Base-by-base conservation (phyloP, 2,888 invertebrate genomes). In the Halocaridina rubra region DNA sequence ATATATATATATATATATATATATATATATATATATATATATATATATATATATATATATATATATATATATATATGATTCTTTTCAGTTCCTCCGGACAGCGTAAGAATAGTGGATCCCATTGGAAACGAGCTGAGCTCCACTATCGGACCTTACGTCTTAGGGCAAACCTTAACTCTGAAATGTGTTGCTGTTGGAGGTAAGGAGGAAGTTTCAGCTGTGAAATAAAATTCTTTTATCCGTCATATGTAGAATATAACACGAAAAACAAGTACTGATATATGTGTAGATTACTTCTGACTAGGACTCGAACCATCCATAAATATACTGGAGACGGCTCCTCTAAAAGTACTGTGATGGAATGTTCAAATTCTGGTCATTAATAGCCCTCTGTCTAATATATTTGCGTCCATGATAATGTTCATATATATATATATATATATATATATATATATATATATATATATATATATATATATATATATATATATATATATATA, bases 171-270 rank as follows among this genome's bases (percentile, higher is more conserved):
- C 2, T 81, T 86, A 16, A 81, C 79, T 8, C 81, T 86, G 0
- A 86, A 72, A 53, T 86, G 86, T 32, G 76, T 86, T 29, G 86
- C 86, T 8, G 78, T 80, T 59, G 86, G 84, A 30, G 86, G 86
- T 86, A 29, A 76, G 80, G n/a, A n/a, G n/a, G n/a, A n/a, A n/a
- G n/a, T n/a, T n/a, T n/a, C n/a, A n/a, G n/a, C n/a, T n/a, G n/a
- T n/a, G n/a, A n/a, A n/a, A n/a, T n/a, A n/a, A n/a, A n/a, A n/a
- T n/a, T n/a, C n/a, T n/a, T n/a, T n/a, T n/a, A n/a, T n/a, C n/a
- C n/a, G n/a, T n/a, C n/a, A n/a, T n/a, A n/a, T n/a, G n/a, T n/a
- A n/a, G n/a, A n/a, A n/a, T n/a, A n/a, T n/a, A n/a, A n/a, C n/a
- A n/a, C n/a, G n/a, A n/a, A n/a, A n/a, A n/a, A n/a, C n/a, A n/a